phyloP scores from a whole-genome alignment of 2,888 invertebrate genomes.

The Oxyscelio sp. region DNA sequence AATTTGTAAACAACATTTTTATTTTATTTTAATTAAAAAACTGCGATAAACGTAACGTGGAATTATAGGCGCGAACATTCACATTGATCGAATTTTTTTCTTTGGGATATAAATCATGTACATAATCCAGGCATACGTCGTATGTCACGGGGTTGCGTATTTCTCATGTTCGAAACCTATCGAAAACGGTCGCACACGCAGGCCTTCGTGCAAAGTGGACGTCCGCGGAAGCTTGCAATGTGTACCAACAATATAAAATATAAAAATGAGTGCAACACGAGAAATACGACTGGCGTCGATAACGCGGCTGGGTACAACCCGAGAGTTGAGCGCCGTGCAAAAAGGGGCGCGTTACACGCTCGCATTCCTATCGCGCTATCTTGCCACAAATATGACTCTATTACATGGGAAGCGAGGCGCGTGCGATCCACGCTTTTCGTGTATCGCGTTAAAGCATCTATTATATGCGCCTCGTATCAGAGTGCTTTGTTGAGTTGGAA shows the following conservation, averaged over 20 bases:
- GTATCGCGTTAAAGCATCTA: constrained; percentile 63
- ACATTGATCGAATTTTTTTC: constrained; percentile 36
- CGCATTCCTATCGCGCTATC: constrained; percentile 73
- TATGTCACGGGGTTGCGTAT: constrained; percentile 58
- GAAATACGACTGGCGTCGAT: constrained; percentile 72
- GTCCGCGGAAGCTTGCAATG: constrained; percentile 75
- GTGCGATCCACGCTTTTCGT: constrained; percentile 65
- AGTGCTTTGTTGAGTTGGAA: constrained; percentile 53
- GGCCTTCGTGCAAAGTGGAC: constrained; percentile 76
- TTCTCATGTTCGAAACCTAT: constrained; percentile 65
- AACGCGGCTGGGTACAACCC: constrained; percentile 51
- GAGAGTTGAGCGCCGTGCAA: constrained; percentile 44
- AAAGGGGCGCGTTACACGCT: constrained; percentile 61
- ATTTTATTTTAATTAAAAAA: no score
- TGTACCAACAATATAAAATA: constrained; percentile 77
- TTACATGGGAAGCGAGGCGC: constrained; percentile 73
- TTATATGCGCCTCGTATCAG: constrained; percentile 49
- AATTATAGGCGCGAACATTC: background rate
- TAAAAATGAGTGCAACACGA: constrained; percentile 74
- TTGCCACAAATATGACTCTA: constrained; percentile 77
- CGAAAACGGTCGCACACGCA: constrained; percentile 75
- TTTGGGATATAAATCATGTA: constrained; percentile 35
- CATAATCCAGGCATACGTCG: constrained; percentile 49
- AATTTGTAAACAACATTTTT: no score
- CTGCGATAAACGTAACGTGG: no score